These are phyloP conservation scores for Hylaeus volcanicus DNA, from an alignment of 1,140 invertebrate genomes.

Conservation along the genomic window DNA sequence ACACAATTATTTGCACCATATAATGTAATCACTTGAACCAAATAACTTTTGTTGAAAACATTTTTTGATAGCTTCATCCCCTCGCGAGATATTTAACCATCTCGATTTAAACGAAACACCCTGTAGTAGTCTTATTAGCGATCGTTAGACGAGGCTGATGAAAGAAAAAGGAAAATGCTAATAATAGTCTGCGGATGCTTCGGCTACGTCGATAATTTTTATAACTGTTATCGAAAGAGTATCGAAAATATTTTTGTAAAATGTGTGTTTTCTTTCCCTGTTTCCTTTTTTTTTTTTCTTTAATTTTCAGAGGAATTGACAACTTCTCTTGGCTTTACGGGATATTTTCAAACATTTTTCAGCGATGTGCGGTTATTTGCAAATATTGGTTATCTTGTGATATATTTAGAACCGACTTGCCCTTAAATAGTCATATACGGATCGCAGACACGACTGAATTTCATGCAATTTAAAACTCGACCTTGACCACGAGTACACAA, in stretches of 20 bases:
- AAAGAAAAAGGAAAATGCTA: not conserved
- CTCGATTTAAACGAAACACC: too few relatives aligned
- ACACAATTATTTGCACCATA: too few relatives aligned
- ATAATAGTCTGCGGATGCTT: not conserved
- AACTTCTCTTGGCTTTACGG: too few relatives aligned
- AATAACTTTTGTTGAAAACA: too few relatives aligned
- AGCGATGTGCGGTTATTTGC: not conserved
- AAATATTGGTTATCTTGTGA: not conserved
- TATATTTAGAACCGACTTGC: not conserved
- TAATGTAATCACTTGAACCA: too few relatives aligned
- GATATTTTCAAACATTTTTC: not conserved
- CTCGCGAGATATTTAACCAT: too few relatives aligned
- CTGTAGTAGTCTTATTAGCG: not conserved
- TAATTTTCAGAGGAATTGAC: not conserved
- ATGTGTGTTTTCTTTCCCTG: too few relatives aligned
- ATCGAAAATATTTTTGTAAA: not conserved
- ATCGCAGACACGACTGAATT: not conserved
- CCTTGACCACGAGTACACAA: not conserved
- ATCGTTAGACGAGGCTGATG: not conserved
- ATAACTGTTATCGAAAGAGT: too few relatives aligned
- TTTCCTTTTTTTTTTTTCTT: too few relatives aligned
- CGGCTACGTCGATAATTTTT: too few relatives aligned
- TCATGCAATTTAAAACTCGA: not conserved
- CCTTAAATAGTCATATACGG: not conserved
- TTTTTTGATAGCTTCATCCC: too few relatives aligned